Conservation (phyloP, 2,797 vertebrate species). For the Columba guinea region DNA sequence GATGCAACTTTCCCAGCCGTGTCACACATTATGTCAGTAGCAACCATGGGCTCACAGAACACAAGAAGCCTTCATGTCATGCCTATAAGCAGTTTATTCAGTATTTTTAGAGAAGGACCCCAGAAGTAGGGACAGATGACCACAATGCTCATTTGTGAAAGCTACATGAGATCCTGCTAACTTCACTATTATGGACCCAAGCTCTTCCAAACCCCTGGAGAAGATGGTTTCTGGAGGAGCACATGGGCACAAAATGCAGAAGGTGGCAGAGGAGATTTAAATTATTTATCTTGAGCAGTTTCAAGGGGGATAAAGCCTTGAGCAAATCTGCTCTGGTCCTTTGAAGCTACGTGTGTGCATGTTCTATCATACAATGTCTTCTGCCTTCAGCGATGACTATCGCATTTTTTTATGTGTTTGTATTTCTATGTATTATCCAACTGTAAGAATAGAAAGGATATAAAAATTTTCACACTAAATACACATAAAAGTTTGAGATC, state of each 20-base stretch:
- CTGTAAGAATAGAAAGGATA: neutral
- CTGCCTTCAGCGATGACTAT: neutral
- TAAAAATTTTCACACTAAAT: neutral
- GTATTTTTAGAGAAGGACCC: neutral
- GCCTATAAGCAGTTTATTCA: neutral
- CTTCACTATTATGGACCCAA: fast-evolving
- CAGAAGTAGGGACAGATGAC: neutral
- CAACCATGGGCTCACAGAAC: fast-evolving
- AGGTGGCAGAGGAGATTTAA: neutral
- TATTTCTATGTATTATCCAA: neutral
- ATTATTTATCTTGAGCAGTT: neutral
- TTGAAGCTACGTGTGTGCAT: fast-evolving
- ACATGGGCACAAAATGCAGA: neutral
- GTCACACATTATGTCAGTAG: neutral
- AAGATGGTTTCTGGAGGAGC: neutral
- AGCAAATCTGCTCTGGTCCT: neutral
- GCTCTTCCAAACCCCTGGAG: neutral
- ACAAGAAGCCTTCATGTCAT: neutral
- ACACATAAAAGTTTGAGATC: neutral
- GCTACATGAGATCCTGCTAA: neutral
- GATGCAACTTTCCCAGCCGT: neutral
- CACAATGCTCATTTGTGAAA: fast-evolving
- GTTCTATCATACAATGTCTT: neutral
- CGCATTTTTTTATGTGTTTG: neutral
- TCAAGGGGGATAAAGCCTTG: neutral